These are phyloP conservation scores for Aphrophora alni DNA, from an alignment of 2,888 invertebrate genomes.

Conservation along the genomic window DNA sequence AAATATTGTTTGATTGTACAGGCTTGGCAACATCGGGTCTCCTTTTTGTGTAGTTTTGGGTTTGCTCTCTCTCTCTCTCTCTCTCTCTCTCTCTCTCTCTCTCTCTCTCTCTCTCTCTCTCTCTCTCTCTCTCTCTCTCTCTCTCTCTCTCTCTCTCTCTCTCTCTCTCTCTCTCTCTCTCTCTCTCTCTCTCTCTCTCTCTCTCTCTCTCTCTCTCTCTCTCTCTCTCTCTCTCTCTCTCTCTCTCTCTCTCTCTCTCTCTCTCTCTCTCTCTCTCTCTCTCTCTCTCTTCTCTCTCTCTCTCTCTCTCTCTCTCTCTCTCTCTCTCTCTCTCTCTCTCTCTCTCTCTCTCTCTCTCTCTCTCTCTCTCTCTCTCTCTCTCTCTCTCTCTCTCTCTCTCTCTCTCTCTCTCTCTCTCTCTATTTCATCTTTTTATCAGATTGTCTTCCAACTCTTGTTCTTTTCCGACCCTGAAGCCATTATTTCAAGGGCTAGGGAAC, in stretches of 20 bases:
- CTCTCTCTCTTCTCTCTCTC: slow-evolving; percentile 28
- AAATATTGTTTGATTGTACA: too few relatives aligned
- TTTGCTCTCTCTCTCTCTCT: slow-evolving; percentile 13
- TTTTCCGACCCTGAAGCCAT: too few relatives aligned
- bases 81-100: not conserved
- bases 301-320: slow-evolving; percentile 20
- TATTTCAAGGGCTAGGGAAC: too few relatives aligned
- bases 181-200: slow-evolving; percentile 49
- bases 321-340: slow-evolving; percentile 17
- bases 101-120: not conserved
- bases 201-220: slow-evolving; percentile 52
- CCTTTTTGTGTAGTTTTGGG: too few relatives aligned
- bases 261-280: slow-evolving; percentile 25
- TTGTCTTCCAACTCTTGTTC: too few relatives aligned
- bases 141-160: not conserved
- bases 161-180: not conserved
- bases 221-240: slow-evolving; percentile 55
- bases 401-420: too few relatives aligned
- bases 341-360: not conserved
- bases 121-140: not conserved
- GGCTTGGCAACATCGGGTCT: too few relatives aligned
- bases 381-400: not conserved
- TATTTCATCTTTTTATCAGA: too few relatives aligned
- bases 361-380: not conserved
- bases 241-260: slow-evolving; percentile 41